A percentile compares a stretch with the other conserved stretches of the same genome.
Evolutionary conservation across 2,888 invertebrate species (phyloP).

Genomic region (Epiblema foenella): DNA sequence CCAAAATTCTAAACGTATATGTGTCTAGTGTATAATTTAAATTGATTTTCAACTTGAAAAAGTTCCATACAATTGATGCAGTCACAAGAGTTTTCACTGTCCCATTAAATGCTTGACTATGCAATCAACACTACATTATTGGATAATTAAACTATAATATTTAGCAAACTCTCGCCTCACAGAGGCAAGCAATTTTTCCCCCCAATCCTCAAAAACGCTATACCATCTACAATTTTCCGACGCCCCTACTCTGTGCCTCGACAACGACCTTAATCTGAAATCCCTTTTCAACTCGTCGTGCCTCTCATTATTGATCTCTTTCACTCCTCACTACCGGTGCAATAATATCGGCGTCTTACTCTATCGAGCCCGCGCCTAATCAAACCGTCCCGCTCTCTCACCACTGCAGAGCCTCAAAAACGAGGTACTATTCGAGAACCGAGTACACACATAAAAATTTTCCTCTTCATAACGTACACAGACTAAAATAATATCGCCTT

Average conservation of each 20-base stretch:
- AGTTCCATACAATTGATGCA: neutral
- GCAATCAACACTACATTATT: neutral
- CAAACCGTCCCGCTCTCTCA: constrained; percentile 66
- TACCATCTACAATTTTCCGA: constrained; percentile 65
- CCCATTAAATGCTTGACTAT: neutral
- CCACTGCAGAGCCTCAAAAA: constrained; percentile 84
- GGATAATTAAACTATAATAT: neutral
- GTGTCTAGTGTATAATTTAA: no score
- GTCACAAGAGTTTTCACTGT: neutral
- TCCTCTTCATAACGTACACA: constrained; percentile 70
- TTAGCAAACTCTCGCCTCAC: constrained; percentile 8
- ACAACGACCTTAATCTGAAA: constrained; percentile 85
- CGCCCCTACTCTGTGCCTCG: constrained; percentile 75
- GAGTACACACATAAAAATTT: constrained; percentile 74
- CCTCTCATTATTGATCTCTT: constrained; percentile 85
- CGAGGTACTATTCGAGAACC: constrained; percentile 66
- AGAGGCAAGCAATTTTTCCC: neutral
- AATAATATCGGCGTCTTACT: constrained; percentile 72
- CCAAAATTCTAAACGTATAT: no score
- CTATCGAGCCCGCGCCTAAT: constrained; percentile 53
- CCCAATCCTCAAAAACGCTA: constrained; percentile 11
- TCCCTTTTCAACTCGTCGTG: constrained; percentile 85
- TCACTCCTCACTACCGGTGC: constrained; percentile 85
- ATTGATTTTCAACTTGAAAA: no score
- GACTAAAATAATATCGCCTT: constrained; percentile 52